Conservation (phyloP, 2,888 invertebrate species). For the Aricia artaxerxes region DNA sequence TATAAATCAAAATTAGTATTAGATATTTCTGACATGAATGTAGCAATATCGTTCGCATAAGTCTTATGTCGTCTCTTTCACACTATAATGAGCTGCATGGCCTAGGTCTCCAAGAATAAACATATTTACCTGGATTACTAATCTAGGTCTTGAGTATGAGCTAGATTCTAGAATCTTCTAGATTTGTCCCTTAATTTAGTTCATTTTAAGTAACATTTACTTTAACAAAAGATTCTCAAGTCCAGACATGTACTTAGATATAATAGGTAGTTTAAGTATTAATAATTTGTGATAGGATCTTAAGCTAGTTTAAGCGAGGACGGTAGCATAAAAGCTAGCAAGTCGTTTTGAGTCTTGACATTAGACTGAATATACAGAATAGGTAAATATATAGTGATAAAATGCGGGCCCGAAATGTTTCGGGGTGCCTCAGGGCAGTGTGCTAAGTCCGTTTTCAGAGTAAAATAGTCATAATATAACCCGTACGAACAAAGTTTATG, state of each 20-base stretch:
- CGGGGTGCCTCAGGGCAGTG: neutral
- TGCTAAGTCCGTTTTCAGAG: neutral
- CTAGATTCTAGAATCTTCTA: neutral
- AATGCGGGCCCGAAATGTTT: constrained; percentile 19
- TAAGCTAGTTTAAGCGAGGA: constrained; percentile 10
- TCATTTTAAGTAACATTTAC: neutral
- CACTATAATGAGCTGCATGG: neutral
- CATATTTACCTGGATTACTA: neutral
- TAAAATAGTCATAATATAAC: neutral
- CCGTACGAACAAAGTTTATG: neutral
- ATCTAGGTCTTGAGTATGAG: neutral
- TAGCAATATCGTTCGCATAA: neutral
- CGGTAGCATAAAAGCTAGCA: constrained; percentile 11
- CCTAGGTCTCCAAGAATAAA: constrained; percentile 7
- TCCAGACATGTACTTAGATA: neutral
- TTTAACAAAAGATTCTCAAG: neutral
- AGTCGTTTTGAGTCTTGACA: constrained; percentile 15
- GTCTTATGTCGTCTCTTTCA: neutral
- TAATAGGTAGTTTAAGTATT: neutral
- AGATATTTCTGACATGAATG: neutral
- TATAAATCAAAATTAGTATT: neutral
- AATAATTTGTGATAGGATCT: constrained; percentile 13
- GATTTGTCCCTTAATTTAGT: neutral
- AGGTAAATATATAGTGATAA: neutral
- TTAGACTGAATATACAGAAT: neutral